phyloP scores from a whole-genome alignment of 1,140 invertebrate species.

The Dinoponera quadriceps region DNA sequence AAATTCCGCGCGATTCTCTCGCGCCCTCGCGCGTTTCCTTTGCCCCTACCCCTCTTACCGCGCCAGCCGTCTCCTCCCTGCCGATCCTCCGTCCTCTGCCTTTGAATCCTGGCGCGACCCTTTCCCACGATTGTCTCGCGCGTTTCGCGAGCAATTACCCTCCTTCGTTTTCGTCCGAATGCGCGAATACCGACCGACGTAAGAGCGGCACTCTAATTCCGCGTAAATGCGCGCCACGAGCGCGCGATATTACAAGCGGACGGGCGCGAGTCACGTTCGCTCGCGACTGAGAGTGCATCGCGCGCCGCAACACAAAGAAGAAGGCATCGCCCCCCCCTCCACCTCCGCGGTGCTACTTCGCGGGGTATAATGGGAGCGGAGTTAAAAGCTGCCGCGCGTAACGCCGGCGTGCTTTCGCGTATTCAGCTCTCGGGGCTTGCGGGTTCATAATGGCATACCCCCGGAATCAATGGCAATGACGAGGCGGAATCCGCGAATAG shows the following conservation, averaged over 20 bases:
- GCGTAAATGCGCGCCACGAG: constrained; percentile 36
- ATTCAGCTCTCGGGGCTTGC: constrained; percentile 29
- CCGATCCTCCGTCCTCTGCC: background rate
- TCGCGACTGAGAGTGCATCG: constrained; percentile 32
- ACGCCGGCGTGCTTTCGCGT: background rate
- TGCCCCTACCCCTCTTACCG: background rate
- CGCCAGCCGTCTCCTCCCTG: background rate
- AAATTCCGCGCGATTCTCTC: constrained; percentile 15
- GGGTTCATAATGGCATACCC: constrained; percentile 14
- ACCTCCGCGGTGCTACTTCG: constrained; percentile 18
- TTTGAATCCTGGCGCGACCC: constrained; percentile 13
- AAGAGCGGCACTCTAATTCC: constrained; percentile 38
- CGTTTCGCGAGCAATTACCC: constrained; percentile 50
- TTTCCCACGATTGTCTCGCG: constrained; percentile 31
- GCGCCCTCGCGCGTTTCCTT: background rate
- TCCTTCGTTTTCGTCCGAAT: constrained; percentile 49
- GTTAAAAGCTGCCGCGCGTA: constrained; percentile 34
- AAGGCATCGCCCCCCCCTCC: constrained; percentile 20
- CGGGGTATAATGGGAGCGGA: constrained; percentile 24
- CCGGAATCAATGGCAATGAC: constrained; percentile 43
- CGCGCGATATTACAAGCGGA: constrained; percentile 36
- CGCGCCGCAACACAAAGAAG: constrained; percentile 2
- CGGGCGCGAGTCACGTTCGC: constrained; percentile 35
- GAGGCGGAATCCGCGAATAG: constrained; percentile 14
- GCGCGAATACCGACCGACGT: background rate